These are phyloP conservation scores for Nerophis ophidion DNA, from an alignment of 2,113 vertebrate species.

Conservation along the genomic window DNA sequence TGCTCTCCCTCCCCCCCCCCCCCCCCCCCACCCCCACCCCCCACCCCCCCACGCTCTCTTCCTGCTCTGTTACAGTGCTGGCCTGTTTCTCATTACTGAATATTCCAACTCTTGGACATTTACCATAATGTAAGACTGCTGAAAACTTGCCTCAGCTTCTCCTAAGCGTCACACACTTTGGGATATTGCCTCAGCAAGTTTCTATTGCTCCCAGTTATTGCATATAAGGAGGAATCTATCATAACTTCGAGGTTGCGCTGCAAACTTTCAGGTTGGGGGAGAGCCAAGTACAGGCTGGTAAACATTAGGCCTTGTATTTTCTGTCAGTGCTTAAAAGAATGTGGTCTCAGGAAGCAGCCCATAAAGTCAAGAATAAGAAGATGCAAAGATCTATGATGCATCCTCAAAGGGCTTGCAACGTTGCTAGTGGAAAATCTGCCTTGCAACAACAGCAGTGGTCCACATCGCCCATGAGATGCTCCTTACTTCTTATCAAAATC, in stretches of 20 bases:
- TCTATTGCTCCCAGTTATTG: conserved; percentile 18
- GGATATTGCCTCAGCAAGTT: conserved; percentile 21
- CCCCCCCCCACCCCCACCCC: background rate
- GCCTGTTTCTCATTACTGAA: conserved; percentile 20
- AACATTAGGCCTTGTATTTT: background rate
- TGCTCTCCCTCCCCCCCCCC: background rate
- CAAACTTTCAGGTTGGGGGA: background rate
- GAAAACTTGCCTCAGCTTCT: conserved; percentile 38
- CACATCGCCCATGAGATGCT: too few relatives aligned
- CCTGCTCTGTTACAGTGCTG: conserved; percentile 8
- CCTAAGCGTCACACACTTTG: conserved; percentile 8
- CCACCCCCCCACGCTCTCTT: background rate
- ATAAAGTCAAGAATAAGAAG: background rate
- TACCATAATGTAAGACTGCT: conserved; percentile 42
- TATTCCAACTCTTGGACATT: conserved; percentile 20
- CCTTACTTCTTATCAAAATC: too few relatives aligned
- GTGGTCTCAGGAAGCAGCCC: background rate
- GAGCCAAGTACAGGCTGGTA: background rate
- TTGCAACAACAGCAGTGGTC: too few relatives aligned
- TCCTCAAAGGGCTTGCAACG: background rate
- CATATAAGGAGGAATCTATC: conserved; percentile 22
- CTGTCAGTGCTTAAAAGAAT: background rate
- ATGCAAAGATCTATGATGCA: background rate
- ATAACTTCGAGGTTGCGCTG: conserved; percentile 2
- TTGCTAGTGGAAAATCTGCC: background rate